Evolutionary conservation across 2,888 invertebrate genomes (phyloP).

Genomic region (Hirtodrosophila cameraria): DNA sequence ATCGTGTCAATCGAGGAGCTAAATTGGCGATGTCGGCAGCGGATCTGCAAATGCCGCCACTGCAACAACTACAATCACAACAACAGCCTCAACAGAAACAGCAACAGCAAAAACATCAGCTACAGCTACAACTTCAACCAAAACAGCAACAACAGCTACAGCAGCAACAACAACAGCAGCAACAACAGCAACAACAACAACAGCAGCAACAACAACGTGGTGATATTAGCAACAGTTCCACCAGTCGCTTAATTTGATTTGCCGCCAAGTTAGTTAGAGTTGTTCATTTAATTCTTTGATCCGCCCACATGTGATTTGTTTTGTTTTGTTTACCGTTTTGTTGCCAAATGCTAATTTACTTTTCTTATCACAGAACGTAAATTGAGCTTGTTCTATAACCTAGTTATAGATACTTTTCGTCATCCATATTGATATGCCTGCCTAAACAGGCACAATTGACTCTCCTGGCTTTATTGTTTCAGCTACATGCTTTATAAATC

Average conservation of each 20-base stretch:
- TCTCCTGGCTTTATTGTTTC: slow-evolving; percentile 17
- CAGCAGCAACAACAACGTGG: slow-evolving; percentile 80
- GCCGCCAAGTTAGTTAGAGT: slow-evolving; percentile 82
- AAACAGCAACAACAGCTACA: slow-evolving; percentile 45
- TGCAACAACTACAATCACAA: slow-evolving; percentile 44
- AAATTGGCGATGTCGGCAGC: slow-evolving; percentile 54
- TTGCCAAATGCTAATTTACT: neutral
- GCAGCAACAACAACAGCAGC: slow-evolving; percentile 40
- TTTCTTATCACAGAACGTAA: slow-evolving; percentile 11
- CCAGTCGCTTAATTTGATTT: slow-evolving; percentile 83
- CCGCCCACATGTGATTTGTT: slow-evolving; percentile 37
- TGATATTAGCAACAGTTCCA: slow-evolving; percentile 79
- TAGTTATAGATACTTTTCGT: slow-evolving; percentile 7
- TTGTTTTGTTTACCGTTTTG: slow-evolving; percentile 31
- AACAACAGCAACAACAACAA: slow-evolving; percentile 56
- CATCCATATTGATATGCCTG: slow-evolving; percentile 20
- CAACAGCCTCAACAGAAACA: slow-evolving; percentile 45
- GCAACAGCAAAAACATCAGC: slow-evolving; percentile 37
- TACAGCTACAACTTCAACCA: slow-evolving; percentile 28
- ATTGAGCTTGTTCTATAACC: slow-evolving; percentile 7
- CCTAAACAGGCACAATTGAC: slow-evolving; percentile 16
- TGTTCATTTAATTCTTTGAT: slow-evolving; percentile 60
- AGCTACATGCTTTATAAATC: slow-evolving; percentile 32
- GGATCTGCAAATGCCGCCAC: slow-evolving; percentile 46
- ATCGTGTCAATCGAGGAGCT: slow-evolving; percentile 66